Evolutionary conservation across 2,888 invertebrate genomes (phyloP), one percentile per base, ranked within the genome.

Genomic region (Halictus quadricinctus): DNA sequence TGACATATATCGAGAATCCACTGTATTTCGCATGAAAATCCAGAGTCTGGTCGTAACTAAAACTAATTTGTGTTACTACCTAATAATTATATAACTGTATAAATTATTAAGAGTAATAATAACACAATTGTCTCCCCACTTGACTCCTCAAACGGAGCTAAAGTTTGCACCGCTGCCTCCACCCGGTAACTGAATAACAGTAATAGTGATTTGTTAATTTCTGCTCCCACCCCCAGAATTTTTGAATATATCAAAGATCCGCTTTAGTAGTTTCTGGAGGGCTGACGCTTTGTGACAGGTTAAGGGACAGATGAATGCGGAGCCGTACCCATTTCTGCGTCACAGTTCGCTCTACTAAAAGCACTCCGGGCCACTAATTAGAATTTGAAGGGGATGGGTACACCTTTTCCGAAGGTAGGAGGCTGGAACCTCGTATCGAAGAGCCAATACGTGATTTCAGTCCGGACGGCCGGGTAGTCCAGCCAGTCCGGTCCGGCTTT

Each of bases 401-500:
- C 60, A 83, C 86, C 69, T 86, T 86, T 64, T 79, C 60, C 60
- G 25, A 73, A 81, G 79, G 72, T 58, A 76, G 70, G 72, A 46
- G 76, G 25, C 70, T 41, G 46, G 73, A 83, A 50, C 41, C 70
- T 70, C 70, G 60, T 80, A 76, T 70, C 46, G 70, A 69, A 83
- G 70, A 64, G 83, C 81, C 87, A 76, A 81, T 88, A 85, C 85
- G 85, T 81, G 88, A 89, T 86, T 89, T 80, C 72, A 82, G 70
- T 50, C 64, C 50, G 78, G 70, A 76, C 46, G 84, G 79, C 69
- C 70, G 54, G 21, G 77, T 70, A 75, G 81, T 78, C 83, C 81
- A 46, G 70, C 76, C 76, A 80, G 87, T 75, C 75, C 87, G 58
- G 87, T 73, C 81, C 88, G 58, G 81, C 84, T 90, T 89, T 89